Percentiles rank a stretch among this genome's conserved stretches.
phyloP scores from a whole-genome alignment of 2,113 vertebrate species.

The Prolemur simus region DNA sequence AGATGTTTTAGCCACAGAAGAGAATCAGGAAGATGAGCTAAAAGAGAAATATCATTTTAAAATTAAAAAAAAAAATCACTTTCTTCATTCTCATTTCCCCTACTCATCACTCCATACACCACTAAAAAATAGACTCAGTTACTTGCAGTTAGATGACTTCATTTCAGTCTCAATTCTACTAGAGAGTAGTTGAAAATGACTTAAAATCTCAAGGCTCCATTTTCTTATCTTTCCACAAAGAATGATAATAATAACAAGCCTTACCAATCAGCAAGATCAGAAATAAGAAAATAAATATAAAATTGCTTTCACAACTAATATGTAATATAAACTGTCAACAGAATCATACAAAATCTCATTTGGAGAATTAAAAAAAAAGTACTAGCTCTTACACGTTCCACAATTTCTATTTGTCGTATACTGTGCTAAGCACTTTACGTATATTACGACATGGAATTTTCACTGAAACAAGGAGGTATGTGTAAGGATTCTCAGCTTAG shows the following conservation, averaged over 20 bases:
- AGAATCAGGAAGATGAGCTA: neutral
- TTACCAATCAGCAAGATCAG: neutral
- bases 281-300: constrained; percentile 1
- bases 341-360: neutral
- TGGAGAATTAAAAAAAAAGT: neutral
- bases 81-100: neutral
- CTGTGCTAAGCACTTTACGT: neutral
- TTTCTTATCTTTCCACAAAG: neutral
- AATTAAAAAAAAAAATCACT: neutral
- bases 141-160: neutral
- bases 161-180: neutral
- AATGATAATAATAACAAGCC: neutral
- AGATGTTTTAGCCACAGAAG: neutral
- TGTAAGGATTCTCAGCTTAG: neutral
- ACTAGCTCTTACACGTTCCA: neutral
- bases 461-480: neutral
- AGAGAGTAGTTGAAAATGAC: neutral
- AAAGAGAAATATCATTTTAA: neutral
- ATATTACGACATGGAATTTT: neutral
- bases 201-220: neutral
- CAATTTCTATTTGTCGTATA: neutral
- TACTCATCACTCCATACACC: neutral
- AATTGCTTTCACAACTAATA: neutral
- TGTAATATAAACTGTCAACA: neutral
- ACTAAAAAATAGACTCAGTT: neutral